A percentile compares a stretch with the other conserved stretches of the same genome.
Evolutionary conservation across 2,888 invertebrate species (phyloP).

Genomic region (Andrena flavipes): DNA sequence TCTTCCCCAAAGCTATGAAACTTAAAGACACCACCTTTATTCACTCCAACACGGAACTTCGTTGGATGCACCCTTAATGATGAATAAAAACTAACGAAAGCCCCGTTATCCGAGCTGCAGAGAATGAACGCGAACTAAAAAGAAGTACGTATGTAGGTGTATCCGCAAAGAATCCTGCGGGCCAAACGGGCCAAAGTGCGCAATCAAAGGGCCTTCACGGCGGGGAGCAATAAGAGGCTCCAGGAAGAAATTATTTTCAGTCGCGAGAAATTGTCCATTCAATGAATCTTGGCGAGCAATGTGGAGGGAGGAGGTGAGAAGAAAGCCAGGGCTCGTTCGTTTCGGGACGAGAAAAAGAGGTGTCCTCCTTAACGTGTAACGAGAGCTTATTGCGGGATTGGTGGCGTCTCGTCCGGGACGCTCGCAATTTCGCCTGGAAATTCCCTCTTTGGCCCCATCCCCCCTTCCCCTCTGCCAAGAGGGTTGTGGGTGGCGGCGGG

Average conservation of each 20-base stretch:
- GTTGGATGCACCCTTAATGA: too few species aligned
- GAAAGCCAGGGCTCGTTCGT: slow-evolving; percentile 32
- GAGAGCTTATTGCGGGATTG: slow-evolving; percentile 71
- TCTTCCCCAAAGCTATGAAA: too few species aligned
- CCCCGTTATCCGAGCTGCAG: not conserved
- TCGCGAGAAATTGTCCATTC: slow-evolving; percentile 50
- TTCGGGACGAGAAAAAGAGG: slow-evolving; percentile 40
- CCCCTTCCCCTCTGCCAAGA: too few species aligned
- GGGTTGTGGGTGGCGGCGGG: not conserved
- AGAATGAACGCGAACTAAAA: slow-evolving; percentile 8
- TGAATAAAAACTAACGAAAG: too few species aligned
- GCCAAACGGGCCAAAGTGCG: not conserved
- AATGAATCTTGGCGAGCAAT: slow-evolving; percentile 30
- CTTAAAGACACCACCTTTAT: too few species aligned
- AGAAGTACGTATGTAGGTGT: not conserved
- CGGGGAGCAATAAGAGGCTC: slow-evolving; percentile 22
- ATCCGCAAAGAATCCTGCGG: too few species aligned
- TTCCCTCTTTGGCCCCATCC: slow-evolving; percentile 28
- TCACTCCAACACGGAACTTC: too few species aligned
- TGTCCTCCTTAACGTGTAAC: slow-evolving; percentile 65
- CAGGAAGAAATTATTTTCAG: slow-evolving; percentile 51
- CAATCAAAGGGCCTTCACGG: slow-evolving; percentile 45
- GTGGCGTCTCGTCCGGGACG: slow-evolving; percentile 57
- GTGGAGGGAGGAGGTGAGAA: not conserved
- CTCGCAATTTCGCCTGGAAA: slow-evolving; percentile 70